phyloP scores from a whole-genome alignment of 2,113 vertebrate genomes.

The Aramus guarauna region DNA sequence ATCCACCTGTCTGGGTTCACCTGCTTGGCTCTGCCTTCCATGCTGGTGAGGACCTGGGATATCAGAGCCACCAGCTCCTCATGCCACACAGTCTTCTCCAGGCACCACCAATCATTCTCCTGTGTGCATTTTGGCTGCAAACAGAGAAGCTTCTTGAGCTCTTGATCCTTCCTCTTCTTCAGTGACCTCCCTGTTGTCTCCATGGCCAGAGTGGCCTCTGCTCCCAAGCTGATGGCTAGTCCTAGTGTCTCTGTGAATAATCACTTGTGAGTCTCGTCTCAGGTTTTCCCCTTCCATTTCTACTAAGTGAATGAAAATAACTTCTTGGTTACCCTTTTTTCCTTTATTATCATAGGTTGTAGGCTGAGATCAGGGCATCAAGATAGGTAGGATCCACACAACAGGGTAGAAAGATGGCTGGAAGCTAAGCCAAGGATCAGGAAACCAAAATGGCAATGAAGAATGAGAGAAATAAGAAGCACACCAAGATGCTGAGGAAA shows the following conservation, averaged over 20 bases:
- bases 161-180: not conserved
- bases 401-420: not conserved
- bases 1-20: not conserved
- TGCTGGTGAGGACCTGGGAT: not conserved
- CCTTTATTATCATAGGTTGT: not conserved
- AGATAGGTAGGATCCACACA: not conserved
- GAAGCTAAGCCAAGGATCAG: not conserved
- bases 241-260: not conserved
- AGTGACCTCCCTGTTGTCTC: not conserved
- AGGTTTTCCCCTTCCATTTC: not conserved
- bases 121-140: not conserved
- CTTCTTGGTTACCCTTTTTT: not conserved
- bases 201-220: not conserved
- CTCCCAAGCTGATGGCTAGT: not conserved
- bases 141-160: not conserved
- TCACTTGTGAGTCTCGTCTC: not conserved
- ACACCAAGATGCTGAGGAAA: not conserved
- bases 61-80: not conserved
- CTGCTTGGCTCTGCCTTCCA: not conserved
- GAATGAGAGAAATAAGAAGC: not conserved
- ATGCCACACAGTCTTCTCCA: not conserved
- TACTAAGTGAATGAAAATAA: not conserved
- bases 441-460: not conserved
- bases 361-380: not conserved
- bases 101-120: not conserved